A percentile compares a stretch with the other conserved stretches of the same genome.
These are phyloP conservation scores for Ranitomeya imitator DNA, from an alignment of 2,113 vertebrate species.

Conservation along the genomic window DNA sequence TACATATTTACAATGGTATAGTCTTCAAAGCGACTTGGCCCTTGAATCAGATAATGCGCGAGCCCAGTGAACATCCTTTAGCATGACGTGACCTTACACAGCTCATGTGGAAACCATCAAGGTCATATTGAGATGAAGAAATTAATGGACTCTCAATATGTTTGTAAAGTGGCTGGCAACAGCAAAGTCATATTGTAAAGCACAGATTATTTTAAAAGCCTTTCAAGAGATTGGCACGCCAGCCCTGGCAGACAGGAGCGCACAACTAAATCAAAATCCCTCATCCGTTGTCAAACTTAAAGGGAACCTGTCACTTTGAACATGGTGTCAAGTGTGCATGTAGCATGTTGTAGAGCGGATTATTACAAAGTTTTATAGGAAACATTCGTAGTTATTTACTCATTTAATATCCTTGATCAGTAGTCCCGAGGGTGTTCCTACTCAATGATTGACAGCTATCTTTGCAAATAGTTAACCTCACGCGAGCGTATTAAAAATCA, in stretches of 20 bases:
- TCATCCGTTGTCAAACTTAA: neutral
- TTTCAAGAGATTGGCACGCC: neutral
- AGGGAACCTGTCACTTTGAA: neutral
- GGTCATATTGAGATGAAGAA: slow-evolving; percentile 3
- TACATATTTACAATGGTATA: neutral
- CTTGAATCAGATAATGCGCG: neutral
- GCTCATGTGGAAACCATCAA: neutral
- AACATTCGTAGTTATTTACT: neutral
- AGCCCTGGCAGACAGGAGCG: neutral
- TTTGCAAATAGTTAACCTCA: neutral
- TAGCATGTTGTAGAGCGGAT: neutral
- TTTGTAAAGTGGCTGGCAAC: slow-evolving; percentile 4
- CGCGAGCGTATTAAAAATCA: too few relatives aligned
- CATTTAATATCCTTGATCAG: neutral
- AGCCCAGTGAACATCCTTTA: neutral
- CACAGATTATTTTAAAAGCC: slow-evolving; percentile 15
- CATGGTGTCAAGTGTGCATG: too few relatives aligned
- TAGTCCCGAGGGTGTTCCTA: neutral
- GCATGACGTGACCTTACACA: neutral
- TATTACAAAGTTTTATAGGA: neutral
- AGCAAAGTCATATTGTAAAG: slow-evolving; percentile 2
- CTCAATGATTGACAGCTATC: neutral
- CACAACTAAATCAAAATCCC: neutral
- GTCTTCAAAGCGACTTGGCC: neutral
- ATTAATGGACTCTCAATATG: slow-evolving; percentile 12